phyloP scores from a whole-genome alignment of 2,113 vertebrate species.

The Catharus fuscescens region DNA sequence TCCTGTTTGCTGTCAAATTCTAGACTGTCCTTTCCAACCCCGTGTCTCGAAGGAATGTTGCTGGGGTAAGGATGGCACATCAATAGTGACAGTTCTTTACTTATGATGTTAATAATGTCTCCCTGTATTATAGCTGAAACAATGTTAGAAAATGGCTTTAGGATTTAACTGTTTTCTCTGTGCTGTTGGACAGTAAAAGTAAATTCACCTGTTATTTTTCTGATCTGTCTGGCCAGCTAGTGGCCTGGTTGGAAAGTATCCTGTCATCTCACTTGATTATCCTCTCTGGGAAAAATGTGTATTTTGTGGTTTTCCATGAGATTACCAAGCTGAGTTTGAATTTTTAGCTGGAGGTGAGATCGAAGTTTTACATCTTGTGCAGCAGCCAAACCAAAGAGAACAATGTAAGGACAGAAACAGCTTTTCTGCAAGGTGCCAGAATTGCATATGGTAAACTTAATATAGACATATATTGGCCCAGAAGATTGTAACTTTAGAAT shows the following conservation, averaged over 20 bases:
- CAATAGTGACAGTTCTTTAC: conserved; percentile 48
- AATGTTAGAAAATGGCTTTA: conserved; percentile 1
- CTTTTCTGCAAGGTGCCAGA: neutral
- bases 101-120: conserved; percentile 50
- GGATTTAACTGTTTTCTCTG: neutral
- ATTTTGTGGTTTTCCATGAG: neutral
- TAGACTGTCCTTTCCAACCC: conserved; percentile 9
- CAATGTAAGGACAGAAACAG: neutral
- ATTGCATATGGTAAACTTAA: neutral
- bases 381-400: neutral
- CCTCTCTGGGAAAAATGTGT: neutral
- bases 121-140: neutral
- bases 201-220: neutral
- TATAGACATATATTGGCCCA: neutral
- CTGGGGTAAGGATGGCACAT: neutral
- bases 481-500: neutral
- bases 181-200: neutral
- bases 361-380: neutral
- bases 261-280: neutral
- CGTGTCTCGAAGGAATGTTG: conserved; percentile 9
- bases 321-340: neutral
- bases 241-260: neutral
- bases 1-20: neutral
- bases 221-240: neutral
- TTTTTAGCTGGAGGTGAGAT: neutral